Percentiles rank a stretch among this genome's conserved stretches.
Evolutionary conservation across 2,888 invertebrate genomes (phyloP).

Genomic region (Mactromeris polynyma): DNA sequence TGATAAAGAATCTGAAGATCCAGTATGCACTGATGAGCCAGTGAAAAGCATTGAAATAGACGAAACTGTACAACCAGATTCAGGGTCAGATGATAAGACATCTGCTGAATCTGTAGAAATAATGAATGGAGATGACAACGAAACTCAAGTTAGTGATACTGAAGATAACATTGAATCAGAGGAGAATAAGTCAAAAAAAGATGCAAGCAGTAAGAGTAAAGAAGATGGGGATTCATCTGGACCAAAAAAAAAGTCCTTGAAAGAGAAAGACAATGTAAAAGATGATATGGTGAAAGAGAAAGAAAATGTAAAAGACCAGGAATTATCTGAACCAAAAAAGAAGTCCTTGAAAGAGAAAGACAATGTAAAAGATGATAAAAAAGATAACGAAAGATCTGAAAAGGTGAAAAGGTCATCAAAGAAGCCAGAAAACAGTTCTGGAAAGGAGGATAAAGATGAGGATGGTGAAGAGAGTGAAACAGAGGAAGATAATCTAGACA

Average conservation of each 20-base stretch:
- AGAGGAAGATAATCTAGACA: conserved; percentile 31
- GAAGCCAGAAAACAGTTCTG: conserved; percentile 23
- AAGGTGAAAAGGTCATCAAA: conserved; percentile 21
- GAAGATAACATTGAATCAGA: not conserved
- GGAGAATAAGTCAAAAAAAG: not conserved
- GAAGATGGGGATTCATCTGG: not conserved
- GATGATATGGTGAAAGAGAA: not conserved
- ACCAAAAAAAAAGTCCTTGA: not conserved
- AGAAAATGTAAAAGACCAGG: conserved; percentile 12
- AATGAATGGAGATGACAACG: conserved; percentile 12
- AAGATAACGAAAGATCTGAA: conserved; percentile 22
- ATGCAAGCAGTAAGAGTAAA: not conserved
- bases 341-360: not conserved
- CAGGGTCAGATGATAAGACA: not conserved
- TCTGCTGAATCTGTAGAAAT: not conserved
- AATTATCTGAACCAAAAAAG: not conserved
- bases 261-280: conserved; percentile 25
- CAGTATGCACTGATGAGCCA: conserved; percentile 6
- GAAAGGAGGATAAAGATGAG: conserved; percentile 23
- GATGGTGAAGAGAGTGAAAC: conserved; percentile 31
- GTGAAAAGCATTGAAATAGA: not conserved
- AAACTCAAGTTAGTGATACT: not conserved
- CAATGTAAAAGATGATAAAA: conserved; percentile 24
- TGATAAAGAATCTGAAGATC: conserved; percentile 2
- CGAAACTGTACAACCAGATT: not conserved